A percentile compares a stretch with the other conserved stretches of the same genome.
Evolutionary conservation across 2,113 vertebrate species (phyloP).

Genomic region (Vulpes lagopus): DNA sequence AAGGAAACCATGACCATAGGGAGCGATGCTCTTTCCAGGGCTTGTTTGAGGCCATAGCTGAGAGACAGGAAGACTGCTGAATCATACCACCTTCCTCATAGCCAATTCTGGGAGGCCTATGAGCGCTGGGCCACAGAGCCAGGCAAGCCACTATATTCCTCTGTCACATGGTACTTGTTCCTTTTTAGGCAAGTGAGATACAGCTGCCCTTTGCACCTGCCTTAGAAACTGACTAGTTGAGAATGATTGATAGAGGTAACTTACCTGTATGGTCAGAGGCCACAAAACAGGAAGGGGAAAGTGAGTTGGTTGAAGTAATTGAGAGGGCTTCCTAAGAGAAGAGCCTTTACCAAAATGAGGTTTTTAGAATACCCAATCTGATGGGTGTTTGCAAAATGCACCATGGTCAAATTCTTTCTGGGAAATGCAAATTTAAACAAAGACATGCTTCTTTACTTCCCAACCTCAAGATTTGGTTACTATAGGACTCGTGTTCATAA

Average conservation of each 20-base stretch:
- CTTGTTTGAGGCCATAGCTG: not conserved
- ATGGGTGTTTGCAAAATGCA: not conserved
- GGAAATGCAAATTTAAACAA: constrained; percentile 16
- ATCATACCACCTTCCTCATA: not conserved
- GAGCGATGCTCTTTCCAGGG: not conserved
- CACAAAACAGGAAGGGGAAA: not conserved
- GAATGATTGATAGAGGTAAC: not conserved
- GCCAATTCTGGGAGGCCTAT: not conserved
- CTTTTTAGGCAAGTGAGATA: not conserved
- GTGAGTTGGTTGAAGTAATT: not conserved
- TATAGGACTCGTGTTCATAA: not conserved
- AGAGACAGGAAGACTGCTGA: not conserved
- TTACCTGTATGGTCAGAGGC: not conserved
- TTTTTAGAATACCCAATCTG: not conserved
- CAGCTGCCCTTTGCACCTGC: not conserved
- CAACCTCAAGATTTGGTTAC: not conserved
- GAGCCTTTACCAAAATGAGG: constrained; percentile 1
- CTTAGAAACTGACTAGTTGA: not conserved
- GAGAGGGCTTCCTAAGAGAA: not conserved
- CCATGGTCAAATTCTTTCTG: not conserved
- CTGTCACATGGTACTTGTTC: not conserved
- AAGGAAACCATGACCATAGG: not conserved
- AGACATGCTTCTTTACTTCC: not conserved
- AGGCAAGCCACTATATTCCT: not conserved
- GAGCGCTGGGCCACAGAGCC: not conserved